Conservation (phyloP, 2,888 invertebrate species). For the Drosophila buzzatii region DNA sequence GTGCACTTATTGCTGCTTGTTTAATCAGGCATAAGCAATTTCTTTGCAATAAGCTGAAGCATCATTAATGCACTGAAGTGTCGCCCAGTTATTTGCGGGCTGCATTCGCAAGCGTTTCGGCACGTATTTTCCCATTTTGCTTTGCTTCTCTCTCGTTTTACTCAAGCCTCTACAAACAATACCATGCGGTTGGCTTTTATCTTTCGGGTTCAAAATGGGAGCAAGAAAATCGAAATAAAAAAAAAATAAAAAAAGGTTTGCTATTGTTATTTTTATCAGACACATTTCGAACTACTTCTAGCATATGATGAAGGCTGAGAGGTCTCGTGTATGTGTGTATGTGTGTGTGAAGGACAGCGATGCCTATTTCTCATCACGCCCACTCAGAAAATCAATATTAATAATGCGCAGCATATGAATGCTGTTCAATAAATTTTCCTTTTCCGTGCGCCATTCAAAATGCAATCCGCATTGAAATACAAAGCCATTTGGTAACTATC, state of each 20-base stretch:
- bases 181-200: conserved; percentile 39
- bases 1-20: not conserved
- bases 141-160: not conserved
- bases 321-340: conserved; percentile 5
- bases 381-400: conserved; percentile 68
- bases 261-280: conserved; percentile 57
- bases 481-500: conserved; percentile 36
- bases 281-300: conserved; percentile 9
- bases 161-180: conserved; percentile 45
- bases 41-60: conserved; percentile 6
- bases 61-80: conserved; percentile 55
- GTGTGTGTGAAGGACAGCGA: conserved; percentile 29
- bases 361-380: conserved; percentile 27
- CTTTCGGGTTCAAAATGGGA: conserved; percentile 20
- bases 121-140: conserved; percentile 21
- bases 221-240: not conserved
- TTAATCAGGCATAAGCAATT: conserved; percentile 13
- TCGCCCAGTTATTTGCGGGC: conserved; percentile 39
- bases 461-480: conserved; percentile 54
- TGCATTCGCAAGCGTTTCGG: conserved; percentile 21
- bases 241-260: conserved; percentile 9
- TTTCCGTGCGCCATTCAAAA: conserved; percentile 52
- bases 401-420: conserved; percentile 74
- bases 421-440: conserved; percentile 70
- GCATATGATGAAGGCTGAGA: conserved; percentile 4